phyloP scores from a whole-genome alignment of 2,113 vertebrate genomes.

The Fukomys damarensis region DNA sequence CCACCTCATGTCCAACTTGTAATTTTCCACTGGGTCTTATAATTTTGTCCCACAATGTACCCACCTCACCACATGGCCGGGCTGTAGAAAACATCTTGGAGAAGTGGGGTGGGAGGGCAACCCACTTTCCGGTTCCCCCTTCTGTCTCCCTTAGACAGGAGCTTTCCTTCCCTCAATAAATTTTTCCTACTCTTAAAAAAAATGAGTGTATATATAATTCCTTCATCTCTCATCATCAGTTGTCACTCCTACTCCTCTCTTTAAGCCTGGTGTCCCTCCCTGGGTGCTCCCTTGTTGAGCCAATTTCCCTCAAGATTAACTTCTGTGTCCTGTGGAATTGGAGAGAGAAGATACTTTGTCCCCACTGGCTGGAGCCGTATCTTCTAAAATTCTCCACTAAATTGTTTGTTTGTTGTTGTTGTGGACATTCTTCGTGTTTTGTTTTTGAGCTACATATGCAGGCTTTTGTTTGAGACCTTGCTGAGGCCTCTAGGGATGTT shows the following conservation, averaged over 20 bases:
- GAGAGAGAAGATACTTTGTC: background rate
- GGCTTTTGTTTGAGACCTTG: background rate
- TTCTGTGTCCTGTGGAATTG: background rate
- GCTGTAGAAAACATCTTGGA: too few relatives aligned
- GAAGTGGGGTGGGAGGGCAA: too few relatives aligned
- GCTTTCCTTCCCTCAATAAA: too few relatives aligned
- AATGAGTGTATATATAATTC: accelerated
- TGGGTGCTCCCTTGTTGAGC: background rate
- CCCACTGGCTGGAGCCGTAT: background rate
- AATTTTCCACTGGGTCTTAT: too few relatives aligned
- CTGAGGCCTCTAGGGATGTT: background rate
- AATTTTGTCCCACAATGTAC: too few relatives aligned
- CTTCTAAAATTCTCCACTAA: background rate
- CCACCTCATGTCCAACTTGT: too few relatives aligned
- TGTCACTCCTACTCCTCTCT: background rate
- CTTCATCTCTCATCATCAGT: background rate
- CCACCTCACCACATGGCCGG: too few relatives aligned
- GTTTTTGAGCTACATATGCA: background rate
- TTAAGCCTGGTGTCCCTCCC: background rate
- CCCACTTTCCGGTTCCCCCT: too few relatives aligned
- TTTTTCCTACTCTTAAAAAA: too few relatives aligned
- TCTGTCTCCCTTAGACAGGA: too few relatives aligned
- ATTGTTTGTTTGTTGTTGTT: background rate
- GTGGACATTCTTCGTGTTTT: background rate
- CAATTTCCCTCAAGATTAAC: background rate